A percentile compares a stretch with the other conserved stretches of the same genome.
Evolutionary conservation across 2,888 invertebrate genomes (phyloP).

Genomic region (Caenorhabditis uteleia): DNA sequence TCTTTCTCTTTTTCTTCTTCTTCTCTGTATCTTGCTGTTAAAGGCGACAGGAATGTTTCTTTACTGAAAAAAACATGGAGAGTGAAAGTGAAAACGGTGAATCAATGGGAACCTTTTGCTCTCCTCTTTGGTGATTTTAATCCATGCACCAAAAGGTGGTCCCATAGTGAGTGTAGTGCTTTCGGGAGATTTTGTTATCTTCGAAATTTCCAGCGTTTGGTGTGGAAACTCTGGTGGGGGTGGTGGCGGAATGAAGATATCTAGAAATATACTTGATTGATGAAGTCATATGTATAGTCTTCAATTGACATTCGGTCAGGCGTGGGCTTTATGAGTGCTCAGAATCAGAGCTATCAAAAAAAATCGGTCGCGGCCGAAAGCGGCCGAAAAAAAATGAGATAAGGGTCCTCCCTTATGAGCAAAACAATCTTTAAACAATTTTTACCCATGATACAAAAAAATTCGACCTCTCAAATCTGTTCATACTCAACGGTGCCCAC

Average conservation of each 20-base stretch:
- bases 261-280: too few relatives aligned
- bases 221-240: not conserved
- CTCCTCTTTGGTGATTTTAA: conserved; percentile 34
- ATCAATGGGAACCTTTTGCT: conserved; percentile 12
- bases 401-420: too few relatives aligned
- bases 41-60: conserved; percentile 35
- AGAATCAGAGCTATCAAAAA: too few relatives aligned
- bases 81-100: not conserved
- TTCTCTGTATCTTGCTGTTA: conserved; percentile 40
- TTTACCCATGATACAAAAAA: too few relatives aligned
- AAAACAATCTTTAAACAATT: too few relatives aligned
- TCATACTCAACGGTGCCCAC: too few relatives aligned
- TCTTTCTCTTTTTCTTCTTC: conserved; percentile 30
- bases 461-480: too few relatives aligned
- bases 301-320: too few relatives aligned
- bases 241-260: conserved; percentile 5
- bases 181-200: conserved; percentile 1
- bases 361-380: too few relatives aligned
- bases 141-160: conserved; percentile 39
- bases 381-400: too few relatives aligned
- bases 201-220: not conserved
- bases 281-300: too few relatives aligned
- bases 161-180: conserved; percentile 1
- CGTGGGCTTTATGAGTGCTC: too few relatives aligned
- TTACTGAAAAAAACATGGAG: conserved; percentile 10